Base-by-base conservation (phyloP, 2,888 invertebrate genomes). In the Mesorhabditis belari region DNA sequence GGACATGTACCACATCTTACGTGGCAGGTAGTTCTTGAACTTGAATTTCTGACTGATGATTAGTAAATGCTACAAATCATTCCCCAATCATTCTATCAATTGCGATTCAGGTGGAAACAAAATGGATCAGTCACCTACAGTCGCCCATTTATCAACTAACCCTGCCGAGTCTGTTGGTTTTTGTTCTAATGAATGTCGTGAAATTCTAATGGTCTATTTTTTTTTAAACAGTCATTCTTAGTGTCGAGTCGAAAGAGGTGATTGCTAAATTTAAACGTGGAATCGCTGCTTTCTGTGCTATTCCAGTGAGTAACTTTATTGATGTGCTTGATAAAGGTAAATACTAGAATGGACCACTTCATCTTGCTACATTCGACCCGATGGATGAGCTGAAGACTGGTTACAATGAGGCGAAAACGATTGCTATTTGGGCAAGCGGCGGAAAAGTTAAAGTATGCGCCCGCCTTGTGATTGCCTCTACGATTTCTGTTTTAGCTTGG, bases 1-100 rank as follows among this genome's bases (percentile, higher is more conserved):
- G 77, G 77, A 0, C 77, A 78, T 58, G 66, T 78, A 51, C 77
- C 77, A 1, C 77, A 77, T 61, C 49, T 77, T 6, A 77, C 76
- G 9, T 77, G 77, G 76, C 75, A 76, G 35, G 70, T 72, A 5
- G 69, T 62, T 54, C n/a, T n/a, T n/a, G 5, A n/a, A n/a, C n/a
- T n/a, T n/a, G n/a, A n/a, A 51, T n/a, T n/a, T n/a, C 17, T 9
- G 5, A 9, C 21, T 51, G 51, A 51, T 9, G 44, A 9, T 35
- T 2, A 1, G 44, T 35, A 35, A 9, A 35, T 35, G n/a, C 12
- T 17, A 35, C n/a, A 35, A 35, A 35, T 35, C 12, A 35, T 35
- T n/a, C n/a, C n/a, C n/a, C n/a, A n/a, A n/a, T n/a, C n/a, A n/a
- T n/a, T n/a, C n/a, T n/a, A 21, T 9, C 17, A n/a, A 21, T 19